Percentiles rank a stretch among this genome's conserved stretches.
Conservation (phyloP, 1,140 invertebrate genomes). For the Phymastichus coffea region DNA sequence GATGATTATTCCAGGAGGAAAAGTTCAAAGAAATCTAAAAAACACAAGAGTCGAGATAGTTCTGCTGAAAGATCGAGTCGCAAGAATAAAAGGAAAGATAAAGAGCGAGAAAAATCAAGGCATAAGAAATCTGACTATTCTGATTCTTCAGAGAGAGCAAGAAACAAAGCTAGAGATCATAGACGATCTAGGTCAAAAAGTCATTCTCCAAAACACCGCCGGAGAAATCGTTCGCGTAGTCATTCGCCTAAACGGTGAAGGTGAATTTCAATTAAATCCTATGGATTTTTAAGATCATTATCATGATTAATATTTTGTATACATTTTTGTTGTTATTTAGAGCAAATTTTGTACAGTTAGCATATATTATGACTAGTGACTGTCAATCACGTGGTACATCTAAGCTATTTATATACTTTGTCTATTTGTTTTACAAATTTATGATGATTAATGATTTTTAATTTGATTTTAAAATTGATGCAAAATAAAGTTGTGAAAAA, state of each 20-base stretch:
- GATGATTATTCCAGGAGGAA: slow-evolving; percentile 44
- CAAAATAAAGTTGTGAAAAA: too few species aligned
- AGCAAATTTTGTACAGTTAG: background rate
- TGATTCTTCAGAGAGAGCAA: slow-evolving; percentile 43
- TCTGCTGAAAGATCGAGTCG: slow-evolving; percentile 42
- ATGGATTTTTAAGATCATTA: slow-evolving; percentile 17
- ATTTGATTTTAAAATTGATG: too few species aligned
- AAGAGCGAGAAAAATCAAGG: slow-evolving; percentile 50
- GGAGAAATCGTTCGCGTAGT: slow-evolving; percentile 1
- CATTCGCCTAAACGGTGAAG: slow-evolving; percentile 11
- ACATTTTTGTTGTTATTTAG: background rate
- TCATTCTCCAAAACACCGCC: background rate
- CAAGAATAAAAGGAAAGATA: slow-evolving; percentile 45
- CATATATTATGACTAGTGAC: background rate
- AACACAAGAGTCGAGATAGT: slow-evolving; percentile 40
- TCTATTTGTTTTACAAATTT: too few species aligned
- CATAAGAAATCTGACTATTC: slow-evolving; percentile 50
- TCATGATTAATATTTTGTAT: background rate
- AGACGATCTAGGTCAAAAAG: slow-evolving; percentile 39
- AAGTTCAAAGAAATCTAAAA: slow-evolving; percentile 54
- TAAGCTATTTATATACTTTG: too few species aligned
- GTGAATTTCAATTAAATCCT: slow-evolving; percentile 18
- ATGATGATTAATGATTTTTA: too few species aligned
- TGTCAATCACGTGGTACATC: too few species aligned
- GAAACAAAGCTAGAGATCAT: slow-evolving; percentile 41